These are phyloP conservation scores for Alcis repandata DNA, from an alignment of 2,888 invertebrate species.

Conservation along the genomic window DNA sequence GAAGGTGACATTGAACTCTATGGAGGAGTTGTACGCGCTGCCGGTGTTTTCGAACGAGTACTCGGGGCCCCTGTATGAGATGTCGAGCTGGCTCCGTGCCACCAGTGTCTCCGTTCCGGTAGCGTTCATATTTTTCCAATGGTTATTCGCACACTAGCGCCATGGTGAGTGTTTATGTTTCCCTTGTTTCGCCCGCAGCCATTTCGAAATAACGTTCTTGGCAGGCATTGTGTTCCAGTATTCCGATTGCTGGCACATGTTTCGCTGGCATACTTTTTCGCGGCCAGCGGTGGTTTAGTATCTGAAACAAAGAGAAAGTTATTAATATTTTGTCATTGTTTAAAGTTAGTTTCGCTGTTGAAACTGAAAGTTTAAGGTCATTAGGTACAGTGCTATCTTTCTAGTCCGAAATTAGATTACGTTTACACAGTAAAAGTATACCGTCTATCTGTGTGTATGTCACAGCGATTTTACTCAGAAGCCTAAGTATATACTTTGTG, in stretches of 20 bases:
- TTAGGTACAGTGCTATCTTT: background rate
- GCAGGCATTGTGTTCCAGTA: constrained; percentile 79
- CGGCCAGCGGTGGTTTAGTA: constrained; percentile 54
- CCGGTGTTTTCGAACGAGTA: constrained; percentile 64
- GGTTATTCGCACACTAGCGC: constrained; percentile 76
- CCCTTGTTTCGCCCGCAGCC: constrained; percentile 81
- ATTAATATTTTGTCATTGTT: constrained; percentile 26
- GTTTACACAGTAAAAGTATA: background rate
- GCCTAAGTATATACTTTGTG: no score
- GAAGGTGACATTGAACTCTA: constrained; percentile 73
- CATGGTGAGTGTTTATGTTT: constrained; percentile 83
- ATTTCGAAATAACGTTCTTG: constrained; percentile 83
- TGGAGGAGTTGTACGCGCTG: constrained; percentile 63
- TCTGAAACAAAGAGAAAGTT: constrained; percentile 72
- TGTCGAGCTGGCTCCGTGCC: constrained; percentile 80
- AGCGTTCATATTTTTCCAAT: constrained; percentile 81
- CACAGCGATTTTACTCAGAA: background rate
- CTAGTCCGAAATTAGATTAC: background rate
- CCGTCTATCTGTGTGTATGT: background rate
- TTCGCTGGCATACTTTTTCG: constrained; percentile 73
- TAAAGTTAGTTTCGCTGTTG: background rate
- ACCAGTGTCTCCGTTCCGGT: constrained; percentile 73
- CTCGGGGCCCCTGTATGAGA: constrained; percentile 70
- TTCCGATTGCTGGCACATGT: constrained; percentile 75
- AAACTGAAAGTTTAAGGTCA: background rate